phyloP scores from a whole-genome alignment of 2,888 invertebrate genomes.

The Pantelozetes paolii region DNA sequence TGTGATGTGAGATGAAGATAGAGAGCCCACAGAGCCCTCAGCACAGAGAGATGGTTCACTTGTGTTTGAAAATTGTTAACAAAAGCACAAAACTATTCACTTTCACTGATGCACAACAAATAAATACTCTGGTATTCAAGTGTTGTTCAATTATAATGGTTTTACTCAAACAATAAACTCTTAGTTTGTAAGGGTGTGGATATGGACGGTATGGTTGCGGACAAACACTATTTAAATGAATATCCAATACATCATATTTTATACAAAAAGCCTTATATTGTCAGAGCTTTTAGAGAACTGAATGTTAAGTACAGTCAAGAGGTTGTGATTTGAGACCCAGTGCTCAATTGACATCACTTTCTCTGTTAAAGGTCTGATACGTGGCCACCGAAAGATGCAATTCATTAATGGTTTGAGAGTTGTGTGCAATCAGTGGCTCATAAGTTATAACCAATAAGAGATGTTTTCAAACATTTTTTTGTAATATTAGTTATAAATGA shows the following conservation, averaged over 20 bases:
- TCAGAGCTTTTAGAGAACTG: neutral
- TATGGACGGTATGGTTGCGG: neutral
- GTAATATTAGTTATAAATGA: neutral
- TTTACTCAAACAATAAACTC: conserved; percentile 27
- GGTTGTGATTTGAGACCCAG: neutral
- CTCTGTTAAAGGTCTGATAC: neutral
- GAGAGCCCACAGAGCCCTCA: conserved; percentile 20
- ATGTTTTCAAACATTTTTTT: neutral
- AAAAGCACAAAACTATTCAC: conserved; percentile 32
- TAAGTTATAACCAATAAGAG: neutral
- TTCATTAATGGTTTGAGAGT: neutral
- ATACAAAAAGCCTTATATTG: neutral
- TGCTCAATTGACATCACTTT: neutral
- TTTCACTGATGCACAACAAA: conserved; percentile 37
- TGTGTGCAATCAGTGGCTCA: neutral
- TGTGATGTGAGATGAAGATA: conserved; percentile 17
- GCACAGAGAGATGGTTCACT: conserved; percentile 6
- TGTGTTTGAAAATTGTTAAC: conserved; percentile 6
- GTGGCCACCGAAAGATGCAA: neutral
- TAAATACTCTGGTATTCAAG: conserved; percentile 30
- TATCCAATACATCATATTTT: conserved; percentile 15
- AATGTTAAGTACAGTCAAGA: neutral
- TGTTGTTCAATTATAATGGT: conserved; percentile 32
- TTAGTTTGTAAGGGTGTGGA: conserved; percentile 5
- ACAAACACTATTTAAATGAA: conserved; percentile 28